Evolutionary conservation across 2,113 vertebrate species (phyloP).

Genomic region (Prionailurus viverrinus): DNA sequence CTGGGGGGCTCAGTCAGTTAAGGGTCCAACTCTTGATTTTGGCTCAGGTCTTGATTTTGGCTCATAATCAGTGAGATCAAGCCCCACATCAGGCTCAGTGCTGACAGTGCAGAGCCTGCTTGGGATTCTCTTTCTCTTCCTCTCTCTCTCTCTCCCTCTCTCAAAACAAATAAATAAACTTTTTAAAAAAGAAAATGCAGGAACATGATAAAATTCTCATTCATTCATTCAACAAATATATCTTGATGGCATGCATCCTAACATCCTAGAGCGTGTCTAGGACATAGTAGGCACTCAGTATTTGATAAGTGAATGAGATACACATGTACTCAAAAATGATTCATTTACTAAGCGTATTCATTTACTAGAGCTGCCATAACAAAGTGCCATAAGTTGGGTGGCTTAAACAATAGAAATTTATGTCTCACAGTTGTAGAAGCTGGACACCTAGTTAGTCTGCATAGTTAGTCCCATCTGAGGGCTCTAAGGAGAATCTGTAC

Average conservation of each 20-base stretch:
- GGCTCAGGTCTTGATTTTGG: no score
- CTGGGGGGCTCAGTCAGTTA: no score
- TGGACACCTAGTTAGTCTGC: background rate
- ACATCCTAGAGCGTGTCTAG: background rate
- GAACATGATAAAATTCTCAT: background rate
- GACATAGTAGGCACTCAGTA: background rate
- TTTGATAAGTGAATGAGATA: slow-evolving; percentile 14
- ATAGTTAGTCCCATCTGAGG: background rate
- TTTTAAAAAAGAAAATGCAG: background rate
- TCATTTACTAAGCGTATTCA: background rate
- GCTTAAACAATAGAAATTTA: background rate
- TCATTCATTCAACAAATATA: background rate
- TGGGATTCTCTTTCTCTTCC: no score
- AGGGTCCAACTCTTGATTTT: no score
- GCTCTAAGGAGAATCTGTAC: background rate
- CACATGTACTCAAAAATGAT: background rate
- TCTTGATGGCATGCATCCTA: background rate
- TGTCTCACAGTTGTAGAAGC: background rate
- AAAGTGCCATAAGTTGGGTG: background rate
- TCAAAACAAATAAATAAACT: no score
- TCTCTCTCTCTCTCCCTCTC: no score
- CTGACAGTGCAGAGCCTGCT: no score
- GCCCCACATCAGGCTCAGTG: no score
- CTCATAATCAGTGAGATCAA: no score
- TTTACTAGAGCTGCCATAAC: background rate